phyloP scores from a whole-genome alignment of 2,888 invertebrate genomes.

The Leptinotarsa haldemani region DNA sequence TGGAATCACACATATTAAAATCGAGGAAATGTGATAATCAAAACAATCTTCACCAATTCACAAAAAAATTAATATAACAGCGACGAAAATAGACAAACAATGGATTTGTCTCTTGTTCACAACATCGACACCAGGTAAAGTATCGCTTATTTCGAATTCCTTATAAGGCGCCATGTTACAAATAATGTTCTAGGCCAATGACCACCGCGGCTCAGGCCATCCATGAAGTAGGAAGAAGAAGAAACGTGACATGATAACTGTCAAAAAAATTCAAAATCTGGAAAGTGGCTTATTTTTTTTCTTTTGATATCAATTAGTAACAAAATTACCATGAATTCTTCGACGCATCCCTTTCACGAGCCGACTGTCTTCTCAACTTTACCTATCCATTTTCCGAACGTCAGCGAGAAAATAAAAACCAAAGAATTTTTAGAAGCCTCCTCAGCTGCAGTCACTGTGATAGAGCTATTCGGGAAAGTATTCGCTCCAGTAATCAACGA shows the following conservation, averaged over 20 bases:
- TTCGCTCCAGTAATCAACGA: slow-evolving; percentile 81
- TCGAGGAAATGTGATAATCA: too few species aligned
- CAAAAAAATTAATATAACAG: too few species aligned
- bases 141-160: too few species aligned
- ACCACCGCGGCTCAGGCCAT: too few species aligned
- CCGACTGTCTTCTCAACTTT: slow-evolving; percentile 43
- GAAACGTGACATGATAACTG: background rate
- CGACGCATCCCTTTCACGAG: background rate
- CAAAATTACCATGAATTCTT: background rate
- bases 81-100: too few species aligned
- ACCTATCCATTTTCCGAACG: slow-evolving; percentile 45
- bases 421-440: slow-evolving; percentile 54
- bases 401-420: slow-evolving; percentile 50
- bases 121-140: too few species aligned
- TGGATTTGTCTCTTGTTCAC: too few species aligned
- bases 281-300: background rate
- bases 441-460: slow-evolving; percentile 47
- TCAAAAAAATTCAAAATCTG: slow-evolving; percentile 12
- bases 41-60: too few species aligned
- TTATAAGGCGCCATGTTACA: too few species aligned
- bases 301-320: background rate
- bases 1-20: too few species aligned
- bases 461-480: slow-evolving; percentile 79
- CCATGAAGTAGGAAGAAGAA: too few species aligned
- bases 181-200: too few species aligned